These are phyloP conservation scores for Lepus americanus DNA, from an alignment of 2,113 vertebrate genomes.

Conservation along the genomic window DNA sequence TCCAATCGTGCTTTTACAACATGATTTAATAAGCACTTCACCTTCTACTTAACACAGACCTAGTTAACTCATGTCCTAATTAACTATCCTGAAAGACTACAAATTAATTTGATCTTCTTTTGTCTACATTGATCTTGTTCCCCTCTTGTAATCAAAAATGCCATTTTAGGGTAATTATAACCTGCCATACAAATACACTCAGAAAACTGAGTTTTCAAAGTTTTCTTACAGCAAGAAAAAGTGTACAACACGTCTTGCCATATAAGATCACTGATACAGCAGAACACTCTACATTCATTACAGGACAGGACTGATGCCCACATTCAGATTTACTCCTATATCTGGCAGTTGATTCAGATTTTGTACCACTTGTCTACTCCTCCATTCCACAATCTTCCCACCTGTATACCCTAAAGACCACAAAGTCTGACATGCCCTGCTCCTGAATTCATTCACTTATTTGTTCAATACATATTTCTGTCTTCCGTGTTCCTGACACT, in stretches of 20 bases:
- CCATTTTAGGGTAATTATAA: not conserved
- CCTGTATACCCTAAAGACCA: not conserved
- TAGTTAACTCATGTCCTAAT: constrained; percentile 26
- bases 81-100: not conserved
- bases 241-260: not conserved
- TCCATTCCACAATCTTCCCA: not conserved
- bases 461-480: not conserved
- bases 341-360: not conserved
- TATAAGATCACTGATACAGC: not conserved
- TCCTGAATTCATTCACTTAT: not conserved
- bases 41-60: not conserved
- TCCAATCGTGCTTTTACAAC: not conserved
- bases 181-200: not conserved
- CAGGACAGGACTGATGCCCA: not conserved
- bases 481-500: not conserved
- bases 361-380: not conserved
- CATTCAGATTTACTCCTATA: not conserved
- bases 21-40: not conserved
- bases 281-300: not conserved
- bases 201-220: constrained; percentile 40
- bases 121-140: not conserved
- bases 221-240: not conserved
- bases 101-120: constrained; percentile 1
- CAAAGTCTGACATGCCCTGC: not conserved
- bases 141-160: not conserved